phyloP scores from a whole-genome alignment of 2,797 vertebrate species.

The Vespertilio murinus region DNA sequence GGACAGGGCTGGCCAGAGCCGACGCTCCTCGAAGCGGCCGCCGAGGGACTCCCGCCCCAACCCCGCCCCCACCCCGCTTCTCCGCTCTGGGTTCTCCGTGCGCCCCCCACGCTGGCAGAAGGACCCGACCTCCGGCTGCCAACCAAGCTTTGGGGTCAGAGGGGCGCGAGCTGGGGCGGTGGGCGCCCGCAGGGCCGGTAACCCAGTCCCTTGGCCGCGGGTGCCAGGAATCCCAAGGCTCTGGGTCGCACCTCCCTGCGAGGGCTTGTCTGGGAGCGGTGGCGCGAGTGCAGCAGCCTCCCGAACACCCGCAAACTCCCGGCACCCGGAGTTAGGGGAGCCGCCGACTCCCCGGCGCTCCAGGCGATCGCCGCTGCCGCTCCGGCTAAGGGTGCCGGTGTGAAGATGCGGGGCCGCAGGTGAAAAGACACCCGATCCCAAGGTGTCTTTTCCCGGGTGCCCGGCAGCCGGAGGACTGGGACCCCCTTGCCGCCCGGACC shows the following conservation, averaged over 20 bases:
- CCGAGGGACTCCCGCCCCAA: not conserved
- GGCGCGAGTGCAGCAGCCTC: conserved; percentile 17
- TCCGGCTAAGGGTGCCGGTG: not conserved
- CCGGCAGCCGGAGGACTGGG: not conserved
- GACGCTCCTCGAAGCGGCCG: not conserved
- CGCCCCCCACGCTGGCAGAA: not conserved
- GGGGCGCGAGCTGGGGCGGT: not conserved
- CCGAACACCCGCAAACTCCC: conserved; percentile 58
- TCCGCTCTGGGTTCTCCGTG: not conserved
- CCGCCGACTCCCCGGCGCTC: not conserved
- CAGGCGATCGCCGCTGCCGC: not conserved
- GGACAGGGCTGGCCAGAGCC: not conserved
- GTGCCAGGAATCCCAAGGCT: not conserved
- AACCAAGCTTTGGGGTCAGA: not conserved
- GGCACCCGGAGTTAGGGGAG: conserved; percentile 55
- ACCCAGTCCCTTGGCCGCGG: not conserved
- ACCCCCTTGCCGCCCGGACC: not conserved
- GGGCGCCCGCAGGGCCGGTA: not conserved
- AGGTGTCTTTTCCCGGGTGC: not conserved
- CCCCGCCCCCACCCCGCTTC: not conserved
- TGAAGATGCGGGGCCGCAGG: not conserved
- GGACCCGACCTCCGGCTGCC: not conserved
- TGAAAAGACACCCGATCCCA: not conserved
- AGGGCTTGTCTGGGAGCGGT: not conserved
- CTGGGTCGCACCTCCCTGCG: not conserved